These are phyloP conservation scores for Colistium nudipinnis DNA, from an alignment of 2,113 vertebrate genomes.

Conservation along the genomic window DNA sequence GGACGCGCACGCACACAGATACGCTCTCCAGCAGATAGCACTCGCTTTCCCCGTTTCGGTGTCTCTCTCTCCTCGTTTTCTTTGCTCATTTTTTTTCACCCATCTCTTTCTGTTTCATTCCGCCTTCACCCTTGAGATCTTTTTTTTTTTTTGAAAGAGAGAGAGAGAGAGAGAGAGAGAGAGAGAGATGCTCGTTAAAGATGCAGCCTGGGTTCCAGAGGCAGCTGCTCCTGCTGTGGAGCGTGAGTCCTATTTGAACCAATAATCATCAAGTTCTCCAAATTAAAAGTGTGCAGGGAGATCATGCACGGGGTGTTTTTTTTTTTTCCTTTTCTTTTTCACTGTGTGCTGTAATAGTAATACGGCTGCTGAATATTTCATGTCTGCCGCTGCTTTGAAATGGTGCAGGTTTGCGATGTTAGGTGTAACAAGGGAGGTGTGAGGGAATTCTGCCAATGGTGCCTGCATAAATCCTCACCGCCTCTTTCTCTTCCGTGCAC, in stretches of 20 bases:
- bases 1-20: constrained; percentile 5
- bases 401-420: constrained; percentile 61
- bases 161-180: not conserved
- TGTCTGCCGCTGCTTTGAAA: constrained; percentile 73
- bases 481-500: constrained; percentile 43
- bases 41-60: constrained; percentile 38
- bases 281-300: constrained; percentile 68
- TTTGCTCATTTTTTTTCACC: constrained; percentile 17
- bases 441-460: constrained; percentile 61
- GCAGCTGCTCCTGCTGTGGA: constrained; percentile 60
- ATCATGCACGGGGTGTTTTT: constrained; percentile 1
- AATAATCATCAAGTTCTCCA: constrained; percentile 76
- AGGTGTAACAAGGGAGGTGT: constrained; percentile 67
- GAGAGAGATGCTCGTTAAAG: constrained; percentile 69
- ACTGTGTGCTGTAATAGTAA: constrained; percentile 74
- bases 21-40: constrained; percentile 49
- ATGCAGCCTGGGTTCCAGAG: constrained; percentile 56
- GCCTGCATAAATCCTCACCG: constrained; percentile 62
- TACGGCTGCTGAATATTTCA: constrained; percentile 78
- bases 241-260: constrained; percentile 70
- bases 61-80: constrained; percentile 23
- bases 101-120: constrained; percentile 29
- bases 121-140: constrained; percentile 38
- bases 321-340: constrained; percentile 34
- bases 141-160: constrained; percentile 7